These are phyloP conservation scores for Anoplius nigerrimus DNA, from an alignment of 2,888 invertebrate genomes.

Conservation along the genomic window DNA sequence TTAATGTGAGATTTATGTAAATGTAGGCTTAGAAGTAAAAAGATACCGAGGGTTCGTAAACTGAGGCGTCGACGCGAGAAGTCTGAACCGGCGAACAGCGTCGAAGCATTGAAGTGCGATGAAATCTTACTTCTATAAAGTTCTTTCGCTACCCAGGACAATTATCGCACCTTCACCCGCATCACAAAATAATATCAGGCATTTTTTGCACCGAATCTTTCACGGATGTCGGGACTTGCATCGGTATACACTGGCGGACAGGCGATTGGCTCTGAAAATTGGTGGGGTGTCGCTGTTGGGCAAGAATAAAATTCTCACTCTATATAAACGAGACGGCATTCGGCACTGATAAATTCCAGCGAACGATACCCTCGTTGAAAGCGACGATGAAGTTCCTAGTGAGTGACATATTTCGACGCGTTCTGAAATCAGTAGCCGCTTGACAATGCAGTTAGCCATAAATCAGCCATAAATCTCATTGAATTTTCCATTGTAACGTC, in stretches of 20 bases:
- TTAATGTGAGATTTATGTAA: too few relatives aligned
- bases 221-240: conserved; percentile 9
- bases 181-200: conserved; percentile 5
- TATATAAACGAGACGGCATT: conserved; percentile 38
- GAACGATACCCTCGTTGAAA: conserved; percentile 21
- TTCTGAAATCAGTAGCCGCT: background rate
- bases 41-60: too few relatives aligned
- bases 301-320: conserved; percentile 34
- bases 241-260: background rate
- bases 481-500: too few relatives aligned
- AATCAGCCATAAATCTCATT: too few relatives aligned
- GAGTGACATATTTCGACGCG: conserved; percentile 7
- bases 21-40: too few relatives aligned
- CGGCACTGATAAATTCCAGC: conserved; percentile 24
- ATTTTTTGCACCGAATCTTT: conserved; percentile 14
- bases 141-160: too few relatives aligned
- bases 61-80: too few relatives aligned
- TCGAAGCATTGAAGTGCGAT: too few relatives aligned
- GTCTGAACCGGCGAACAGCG: too few relatives aligned
- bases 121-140: too few relatives aligned
- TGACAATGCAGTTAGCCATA: too few relatives aligned
- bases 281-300: conserved; percentile 35
- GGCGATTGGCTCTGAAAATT: background rate
- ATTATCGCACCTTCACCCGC: too few relatives aligned
- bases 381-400: conserved; percentile 32